Base-by-base conservation (phyloP, 2,797 vertebrate species). In the Lepus townsendii region DNA sequence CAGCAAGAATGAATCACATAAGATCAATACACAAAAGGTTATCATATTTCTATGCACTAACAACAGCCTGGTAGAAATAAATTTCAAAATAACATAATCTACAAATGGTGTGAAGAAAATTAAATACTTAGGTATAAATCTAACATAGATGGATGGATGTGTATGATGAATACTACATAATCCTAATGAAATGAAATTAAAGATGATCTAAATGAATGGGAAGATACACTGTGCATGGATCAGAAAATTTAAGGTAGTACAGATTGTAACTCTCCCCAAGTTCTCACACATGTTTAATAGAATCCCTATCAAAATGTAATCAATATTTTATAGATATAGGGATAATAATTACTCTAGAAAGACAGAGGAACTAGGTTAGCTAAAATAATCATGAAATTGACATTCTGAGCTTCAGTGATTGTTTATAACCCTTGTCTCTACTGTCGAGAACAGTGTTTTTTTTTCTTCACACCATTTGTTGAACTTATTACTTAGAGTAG, bases 221-320 rank as follows among this genome's bases (percentile, higher is more conserved):
- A 68, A 91, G 42, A 83, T 7, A 76, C 20, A 72, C 22, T 82
- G 22, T 75, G 89, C 35, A 79, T 76, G 62, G 27, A 72, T 89
- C 86, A 27, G 42, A 94, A 93, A 66, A 86, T 10, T 95, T 60
- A 86, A 78, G 47, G 71, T 24, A 78, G 66, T 54, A 78, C 84
- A 91, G 16, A 50, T n/a, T 69, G 42, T 52, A 94, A 54, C 62
- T 86, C 52, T 85, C 12, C 3, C 83, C n/a, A 82, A 90, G 83
- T 85, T 93, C 27, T 71, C 63, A 80, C 69, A 78, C 20, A 85
- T 50, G 92, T 80, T 96, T 94, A 94, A 86, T 42, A 8, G 22
- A 91, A 35, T 95, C 79, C 16, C 19, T 88, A 71, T 65, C 20
- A 60, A 91, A 95, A 94, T 92, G 9, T 83, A 86, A 94, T 75